Conservation (phyloP, 2,797 vertebrate species). For the Chromis chromis region DNA sequence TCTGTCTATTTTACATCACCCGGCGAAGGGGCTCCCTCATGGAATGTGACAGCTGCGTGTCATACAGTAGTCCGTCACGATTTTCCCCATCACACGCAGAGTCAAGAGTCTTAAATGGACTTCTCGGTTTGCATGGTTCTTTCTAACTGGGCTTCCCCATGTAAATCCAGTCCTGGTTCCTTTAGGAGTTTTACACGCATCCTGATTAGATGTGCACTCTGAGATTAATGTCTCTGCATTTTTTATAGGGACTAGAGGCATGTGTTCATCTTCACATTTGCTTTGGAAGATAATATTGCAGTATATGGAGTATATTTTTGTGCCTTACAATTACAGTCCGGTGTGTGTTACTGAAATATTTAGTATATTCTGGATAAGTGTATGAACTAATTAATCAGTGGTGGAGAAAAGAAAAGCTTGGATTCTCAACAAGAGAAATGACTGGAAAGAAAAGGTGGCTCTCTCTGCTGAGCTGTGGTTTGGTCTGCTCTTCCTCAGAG, state of each 20-base stretch:
- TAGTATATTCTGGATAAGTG: too few relatives aligned
- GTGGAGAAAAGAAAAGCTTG: background rate
- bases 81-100: constrained; percentile 19
- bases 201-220: background rate
- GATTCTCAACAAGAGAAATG: background rate
- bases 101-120: background rate
- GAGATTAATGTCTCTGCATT: background rate
- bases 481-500: background rate
- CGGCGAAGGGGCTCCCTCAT: constrained; percentile 18
- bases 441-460: background rate
- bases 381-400: too few relatives aligned
- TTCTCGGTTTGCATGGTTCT: background rate
- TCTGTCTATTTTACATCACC: constrained; percentile 42
- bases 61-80: constrained; percentile 33
- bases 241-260: too few relatives aligned
- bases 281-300: too few relatives aligned
- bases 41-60: constrained; percentile 73
- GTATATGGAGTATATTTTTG: background rate
- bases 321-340: background rate
- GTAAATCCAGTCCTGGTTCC: too few relatives aligned
- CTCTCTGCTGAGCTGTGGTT: background rate
- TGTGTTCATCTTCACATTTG: background rate
- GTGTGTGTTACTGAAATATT: too few relatives aligned
- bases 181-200: too few relatives aligned
- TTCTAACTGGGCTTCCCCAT: background rate